Percentiles rank a stretch among this genome's conserved stretches.
Evolutionary conservation across 1,140 invertebrate genomes (phyloP).

Genomic region (Heterodera schachtii): DNA sequence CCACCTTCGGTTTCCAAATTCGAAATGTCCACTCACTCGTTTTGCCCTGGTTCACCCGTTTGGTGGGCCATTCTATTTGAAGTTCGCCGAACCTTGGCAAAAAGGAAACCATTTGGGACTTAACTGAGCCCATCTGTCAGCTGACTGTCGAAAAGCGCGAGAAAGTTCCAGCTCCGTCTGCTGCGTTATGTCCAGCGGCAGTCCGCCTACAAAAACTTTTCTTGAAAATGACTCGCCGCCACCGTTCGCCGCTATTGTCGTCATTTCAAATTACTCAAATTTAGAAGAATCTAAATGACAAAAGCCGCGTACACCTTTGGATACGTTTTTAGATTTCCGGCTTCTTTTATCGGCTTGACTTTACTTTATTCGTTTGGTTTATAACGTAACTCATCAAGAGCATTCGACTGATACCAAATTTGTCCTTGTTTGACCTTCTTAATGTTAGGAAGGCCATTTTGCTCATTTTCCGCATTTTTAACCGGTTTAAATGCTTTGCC

Average conservation of each 20-base stretch:
- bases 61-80: not conserved
- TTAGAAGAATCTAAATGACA: no score
- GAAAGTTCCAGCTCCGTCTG: conserved; percentile 99
- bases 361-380: no score
- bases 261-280: no score
- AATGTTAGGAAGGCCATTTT: no score
- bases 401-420: no score
- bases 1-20: not conserved
- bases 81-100: conserved; percentile 15
- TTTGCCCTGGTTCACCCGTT: conserved; percentile 7
- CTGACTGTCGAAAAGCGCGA: conserved; percentile 83
- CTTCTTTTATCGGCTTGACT: no score
- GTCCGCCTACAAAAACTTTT: conserved; percentile 96
- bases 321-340: no score
- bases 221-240: conserved; percentile 72
- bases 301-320: no score
- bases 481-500: no score
- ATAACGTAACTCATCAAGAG: no score
- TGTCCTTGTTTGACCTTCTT: no score
- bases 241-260: not conserved
- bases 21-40: not conserved
- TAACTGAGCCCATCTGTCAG: not conserved
- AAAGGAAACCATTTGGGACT: conserved; percentile 62
- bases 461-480: no score
- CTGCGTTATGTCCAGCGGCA: conserved; percentile 97